phyloP scores from a whole-genome alignment of 1,140 invertebrate species.

The Ceratina australensis region DNA sequence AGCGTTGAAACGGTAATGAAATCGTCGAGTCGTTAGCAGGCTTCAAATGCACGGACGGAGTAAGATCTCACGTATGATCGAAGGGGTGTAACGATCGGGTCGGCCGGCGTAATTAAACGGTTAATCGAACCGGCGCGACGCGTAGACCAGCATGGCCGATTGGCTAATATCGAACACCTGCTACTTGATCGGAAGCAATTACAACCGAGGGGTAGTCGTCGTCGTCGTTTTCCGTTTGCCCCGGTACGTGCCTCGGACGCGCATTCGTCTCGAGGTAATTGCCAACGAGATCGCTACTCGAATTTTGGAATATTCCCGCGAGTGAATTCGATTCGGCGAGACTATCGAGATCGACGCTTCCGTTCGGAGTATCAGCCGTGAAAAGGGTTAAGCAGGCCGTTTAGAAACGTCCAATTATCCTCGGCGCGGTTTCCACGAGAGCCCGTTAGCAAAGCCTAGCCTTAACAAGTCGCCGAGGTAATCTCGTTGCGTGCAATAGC shows the following conservation, averaged over 20 bases:
- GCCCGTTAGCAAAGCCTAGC: constrained; percentile 25
- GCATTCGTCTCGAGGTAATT: constrained; percentile 13
- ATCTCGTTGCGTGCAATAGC: constrained; percentile 63
- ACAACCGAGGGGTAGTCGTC: not conserved
- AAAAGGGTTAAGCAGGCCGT: constrained; percentile 34
- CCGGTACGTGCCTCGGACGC: not conserved
- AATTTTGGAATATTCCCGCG: constrained; percentile 1
- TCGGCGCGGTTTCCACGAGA: constrained; percentile 39
- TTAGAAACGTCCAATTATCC: constrained; percentile 62
- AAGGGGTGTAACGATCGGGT: constrained; percentile 46
- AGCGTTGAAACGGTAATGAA: not conserved
- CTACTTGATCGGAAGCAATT: constrained; percentile 22
- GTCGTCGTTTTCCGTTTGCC: not conserved
- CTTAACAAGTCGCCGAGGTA: constrained; percentile 47
- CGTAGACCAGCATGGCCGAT: constrained; percentile 30
- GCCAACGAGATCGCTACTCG: not conserved
- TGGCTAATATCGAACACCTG: constrained; percentile 52
- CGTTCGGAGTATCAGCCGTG: not conserved
- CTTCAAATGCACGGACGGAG: not conserved
- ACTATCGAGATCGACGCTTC: not conserved
- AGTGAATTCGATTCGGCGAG: too few species aligned
- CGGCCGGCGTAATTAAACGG: constrained; percentile 53
- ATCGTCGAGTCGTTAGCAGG: not conserved
- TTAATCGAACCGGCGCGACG: constrained; percentile 52
- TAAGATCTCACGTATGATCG: constrained; percentile 51